These are phyloP conservation scores for Cervus canadensis DNA, from an alignment of 2,113 vertebrate species.

Conservation along the genomic window DNA sequence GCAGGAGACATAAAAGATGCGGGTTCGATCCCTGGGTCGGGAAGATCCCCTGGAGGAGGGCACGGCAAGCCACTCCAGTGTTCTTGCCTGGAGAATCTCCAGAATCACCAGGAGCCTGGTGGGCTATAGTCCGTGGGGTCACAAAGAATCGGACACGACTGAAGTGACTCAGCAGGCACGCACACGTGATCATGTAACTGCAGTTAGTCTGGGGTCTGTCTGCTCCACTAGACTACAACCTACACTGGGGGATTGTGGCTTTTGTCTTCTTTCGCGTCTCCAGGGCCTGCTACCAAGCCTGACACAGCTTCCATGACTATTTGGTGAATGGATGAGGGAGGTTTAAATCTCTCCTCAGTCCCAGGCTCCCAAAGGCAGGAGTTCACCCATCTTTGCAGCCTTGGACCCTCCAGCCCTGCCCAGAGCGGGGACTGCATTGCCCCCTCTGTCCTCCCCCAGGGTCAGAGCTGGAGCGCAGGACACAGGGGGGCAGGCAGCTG, in stretches of 20 bases:
- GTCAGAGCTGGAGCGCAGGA: background rate
- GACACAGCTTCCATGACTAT: background rate
- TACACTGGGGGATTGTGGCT: rapidly evolving
- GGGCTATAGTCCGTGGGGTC: background rate
- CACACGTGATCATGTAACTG: background rate
- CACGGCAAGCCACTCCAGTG: background rate
- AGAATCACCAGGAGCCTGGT: background rate
- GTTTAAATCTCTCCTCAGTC: background rate
- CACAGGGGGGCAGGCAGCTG: background rate
- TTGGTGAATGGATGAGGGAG: background rate
- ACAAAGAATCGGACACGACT: background rate
- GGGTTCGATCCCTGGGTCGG: background rate
- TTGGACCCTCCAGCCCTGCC: background rate
- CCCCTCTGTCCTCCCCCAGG: background rate
- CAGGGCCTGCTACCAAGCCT: background rate
- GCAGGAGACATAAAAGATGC: background rate
- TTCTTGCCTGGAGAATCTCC: background rate
- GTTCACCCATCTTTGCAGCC: background rate
- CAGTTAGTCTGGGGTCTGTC: background rate
- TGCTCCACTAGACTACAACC: background rate
- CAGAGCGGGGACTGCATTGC: too few relatives aligned
- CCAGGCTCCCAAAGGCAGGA: background rate
- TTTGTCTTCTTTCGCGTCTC: rapidly evolving
- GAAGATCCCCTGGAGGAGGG: background rate
- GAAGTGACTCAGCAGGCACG: background rate